Evolutionary conservation across 2,888 invertebrate species (phyloP), one percentile per base, ranked within the genome.

Genomic region (Gari tellinella): DNA sequence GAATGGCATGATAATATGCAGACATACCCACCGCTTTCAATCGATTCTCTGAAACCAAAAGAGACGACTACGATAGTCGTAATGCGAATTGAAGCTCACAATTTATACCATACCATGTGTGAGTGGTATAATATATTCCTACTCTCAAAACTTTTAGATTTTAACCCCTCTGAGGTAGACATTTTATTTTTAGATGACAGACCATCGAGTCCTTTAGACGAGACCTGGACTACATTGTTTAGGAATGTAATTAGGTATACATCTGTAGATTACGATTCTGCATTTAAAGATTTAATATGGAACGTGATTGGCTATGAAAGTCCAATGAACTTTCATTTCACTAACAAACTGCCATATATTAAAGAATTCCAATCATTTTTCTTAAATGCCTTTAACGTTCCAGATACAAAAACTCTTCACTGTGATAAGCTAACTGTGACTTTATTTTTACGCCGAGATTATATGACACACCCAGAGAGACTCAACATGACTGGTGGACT

Each of bases 291-390:
- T 21, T 23, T 79, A 3, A 66, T 75, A n/a, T 75, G 74, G 79
- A 75, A 68, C 31, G 52, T 72, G 21, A 75, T 79, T 46, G 79
- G 79, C 0, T 79, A 79, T 46, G 74, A 79, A 48, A 79, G 79
- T 60, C 79, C 79, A 12, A n/a, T 75, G 15, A 75, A 75, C 31
- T 75, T 79, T 37, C 79, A 75, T 41, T 48, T 46, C 21, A 21
- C 69, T 1, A 53, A 41, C 12, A 46, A 19, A 37, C 41, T 75
- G 8, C 72, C 74, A 38, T 66, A 56, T 38, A 31, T 62, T 4
- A 52, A 75, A 7, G 72, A 66, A 12, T 79, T 79, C 37, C 48
- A 68, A 40, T 19, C 51, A 45, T 79, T 75, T 40, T 75, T 79
- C 60, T 41, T 75, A 10, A 23, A 17, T 7, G 48, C 66, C 7